These are phyloP conservation scores for Drosophila neutralis DNA, from an alignment of 2,888 invertebrate species.

Conservation along the genomic window DNA sequence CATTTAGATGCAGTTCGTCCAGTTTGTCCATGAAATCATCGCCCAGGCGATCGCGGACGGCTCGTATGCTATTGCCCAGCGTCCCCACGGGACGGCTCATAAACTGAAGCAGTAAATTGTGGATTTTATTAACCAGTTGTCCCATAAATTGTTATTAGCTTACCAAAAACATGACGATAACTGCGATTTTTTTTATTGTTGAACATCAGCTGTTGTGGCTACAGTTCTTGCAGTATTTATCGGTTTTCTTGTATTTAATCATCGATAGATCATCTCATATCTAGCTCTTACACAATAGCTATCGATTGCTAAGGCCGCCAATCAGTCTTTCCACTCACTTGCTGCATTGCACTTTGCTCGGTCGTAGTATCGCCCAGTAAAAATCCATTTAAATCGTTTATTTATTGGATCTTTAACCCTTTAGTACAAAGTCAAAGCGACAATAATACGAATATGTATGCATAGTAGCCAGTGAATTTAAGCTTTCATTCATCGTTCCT, in stretches of 20 bases:
- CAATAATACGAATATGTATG: conserved; percentile 57
- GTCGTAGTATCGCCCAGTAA: conserved; percentile 78
- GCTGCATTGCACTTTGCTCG: conserved; percentile 54
- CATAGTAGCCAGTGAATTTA: conserved; percentile 52
- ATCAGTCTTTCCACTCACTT: conserved; percentile 37
- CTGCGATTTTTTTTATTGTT: conserved; percentile 21
- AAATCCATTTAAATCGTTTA: conserved; percentile 40
- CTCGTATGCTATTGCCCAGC: conserved; percentile 62
- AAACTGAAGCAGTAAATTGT: conserved; percentile 61
- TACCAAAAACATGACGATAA: conserved; percentile 65
- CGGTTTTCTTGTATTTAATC: conserved; percentile 4
- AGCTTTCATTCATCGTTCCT: conserved; percentile 67
- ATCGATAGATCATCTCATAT: conserved; percentile 8
- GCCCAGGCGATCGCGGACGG: conserved; percentile 74
- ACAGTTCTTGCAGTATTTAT: neutral
- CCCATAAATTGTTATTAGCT: conserved; percentile 1
- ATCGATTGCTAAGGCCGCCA: conserved; percentile 27
- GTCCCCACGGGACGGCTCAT: conserved; percentile 80
- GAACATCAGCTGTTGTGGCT: conserved; percentile 36
- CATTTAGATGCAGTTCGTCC: conserved; percentile 81
- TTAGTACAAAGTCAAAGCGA: conserved; percentile 66
- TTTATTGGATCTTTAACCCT: conserved; percentile 32
- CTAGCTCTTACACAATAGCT: conserved; percentile 12
- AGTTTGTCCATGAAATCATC: conserved; percentile 76
- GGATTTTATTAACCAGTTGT: neutral